Base-by-base conservation (phyloP, 2,888 invertebrate genomes). In the Parascotia fuliginaria region DNA sequence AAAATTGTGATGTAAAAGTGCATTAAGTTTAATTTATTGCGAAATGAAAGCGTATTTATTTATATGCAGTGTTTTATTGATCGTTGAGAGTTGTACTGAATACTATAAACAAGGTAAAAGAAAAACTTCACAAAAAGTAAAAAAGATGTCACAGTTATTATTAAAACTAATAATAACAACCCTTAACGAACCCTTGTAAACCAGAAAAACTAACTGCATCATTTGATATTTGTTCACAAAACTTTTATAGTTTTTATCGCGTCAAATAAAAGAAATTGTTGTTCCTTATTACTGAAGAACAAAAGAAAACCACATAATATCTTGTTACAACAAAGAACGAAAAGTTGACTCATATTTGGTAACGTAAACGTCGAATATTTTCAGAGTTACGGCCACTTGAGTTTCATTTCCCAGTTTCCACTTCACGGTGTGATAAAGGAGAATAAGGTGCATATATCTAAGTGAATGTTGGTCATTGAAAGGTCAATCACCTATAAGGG, bases 401-500 rank as follows among this genome's bases (percentile, higher is more conserved):
- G 39, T 58, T 62, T 53, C 60, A 60, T 60, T 54, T n/a, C n/a
- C n/a, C n/a, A n/a, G n/a, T n/a, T n/a, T 44, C 36, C 32, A 54
- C 45, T 48, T 55, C 55, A 55, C 46, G 53, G 52, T 61, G 42
- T 49, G 38, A 61, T 47, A 16, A 42, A 60, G 51, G 46, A 57
- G 50, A 42, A 52, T 60, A 56, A 67, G 65, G 53, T 63, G 65
- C 58, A 60, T 55, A 68, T 73, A 77, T 73, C 71, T 69, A 51
- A 65, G 51, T 62, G 68, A 73, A 78, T 69, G 73, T 67, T 60
- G 58, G 78, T 80, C 81, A 81, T 83, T 81, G 60, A 56, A 60
- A 69, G 83, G 82, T 80, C 84, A 82, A 73, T 81, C 75, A 77
- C 81, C 78, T 62, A 54, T 48, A 57, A 65, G 82, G 79, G 72